Base-by-base conservation (phyloP, 2,113 vertebrate species). In the Proterorhinus semilunaris region DNA sequence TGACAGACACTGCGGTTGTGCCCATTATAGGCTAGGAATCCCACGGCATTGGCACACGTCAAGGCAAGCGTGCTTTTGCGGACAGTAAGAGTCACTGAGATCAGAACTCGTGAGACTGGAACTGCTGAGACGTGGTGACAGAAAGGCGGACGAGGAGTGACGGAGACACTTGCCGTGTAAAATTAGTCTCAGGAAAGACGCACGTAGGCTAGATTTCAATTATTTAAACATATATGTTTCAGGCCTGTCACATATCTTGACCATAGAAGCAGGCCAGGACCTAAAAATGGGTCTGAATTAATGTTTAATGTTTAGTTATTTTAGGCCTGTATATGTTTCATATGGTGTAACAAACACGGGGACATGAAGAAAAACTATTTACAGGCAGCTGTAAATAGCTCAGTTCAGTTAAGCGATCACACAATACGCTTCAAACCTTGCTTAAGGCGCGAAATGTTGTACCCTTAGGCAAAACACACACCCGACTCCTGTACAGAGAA, bases 51-150 rank as follows among this genome's bases (percentile, higher is more conserved):
- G 87, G 82, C 80, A 75, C 6, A 8, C 77, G 80, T 78, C 82
- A 73, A 57, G 62, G 59, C 59, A 82, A 84, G 89, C 84, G 84
- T 83, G 76, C 79, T 84, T 79, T 86, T 88, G 90, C 88, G 83
- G 81, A 75, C 68, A 79, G 72, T 78, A 81, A 84, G 86, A 86
- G 74, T 71, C 62, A 83, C 55, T 72, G 68, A 85, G 72, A 78
- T 68, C 47, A 66, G 79, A 52, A 68, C 54, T 61, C 53, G 58
- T 62, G 68, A 71, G 68, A 77, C 47, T 83, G 16, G 62, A 81
- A 75, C 66, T 70, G 59, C 57, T 55, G 53, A 72, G 53, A 65
- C 68, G 71, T 75, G 45, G 53, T 66, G 62, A 27, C 49, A 53
- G 62, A 47, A 43, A 64, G 69, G 68, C 27, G 72, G 52, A 63